Evolutionary conservation across 2,797 vertebrate species (phyloP).

Genomic region (Lutjanus argentimaculatus): DNA sequence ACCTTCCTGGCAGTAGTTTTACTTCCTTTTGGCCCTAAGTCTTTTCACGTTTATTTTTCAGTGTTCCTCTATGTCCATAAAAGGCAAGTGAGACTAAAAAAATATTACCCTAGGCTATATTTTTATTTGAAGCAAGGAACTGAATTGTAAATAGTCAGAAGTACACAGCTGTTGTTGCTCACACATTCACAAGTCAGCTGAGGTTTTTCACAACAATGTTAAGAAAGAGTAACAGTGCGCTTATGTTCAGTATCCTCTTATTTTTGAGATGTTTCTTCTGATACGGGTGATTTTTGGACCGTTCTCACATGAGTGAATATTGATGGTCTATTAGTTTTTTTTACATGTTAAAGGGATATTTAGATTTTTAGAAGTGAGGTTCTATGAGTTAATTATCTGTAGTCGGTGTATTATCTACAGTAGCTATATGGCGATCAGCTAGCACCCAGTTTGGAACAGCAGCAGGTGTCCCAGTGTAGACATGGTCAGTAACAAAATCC

Average conservation of each 20-base stretch:
- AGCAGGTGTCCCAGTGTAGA: too few relatives aligned
- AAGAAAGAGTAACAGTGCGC: background rate
- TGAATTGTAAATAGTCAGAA: background rate
- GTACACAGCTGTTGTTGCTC: background rate
- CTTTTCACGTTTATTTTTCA: slow-evolving; percentile 7
- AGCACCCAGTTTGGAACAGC: too few relatives aligned
- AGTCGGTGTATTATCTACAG: too few relatives aligned
- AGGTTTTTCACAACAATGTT: background rate
- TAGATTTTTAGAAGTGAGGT: too few relatives aligned
- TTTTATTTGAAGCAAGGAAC: slow-evolving; percentile 12
- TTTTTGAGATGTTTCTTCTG: background rate
- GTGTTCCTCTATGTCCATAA: background rate
- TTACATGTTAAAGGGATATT: background rate
- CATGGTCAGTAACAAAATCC: too few relatives aligned
- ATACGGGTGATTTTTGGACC: background rate
- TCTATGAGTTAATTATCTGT: too few relatives aligned
- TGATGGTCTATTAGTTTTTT: background rate
- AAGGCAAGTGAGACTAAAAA: background rate
- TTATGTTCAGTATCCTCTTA: background rate
- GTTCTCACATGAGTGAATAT: slow-evolving; percentile 5
- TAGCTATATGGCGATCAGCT: too few relatives aligned
- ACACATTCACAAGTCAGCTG: slow-evolving; percentile 6
- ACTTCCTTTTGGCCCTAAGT: slow-evolving; percentile 14
- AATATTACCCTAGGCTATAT: background rate
- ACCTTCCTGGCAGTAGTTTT: slow-evolving; percentile 19